phyloP scores from a whole-genome alignment of 2,797 vertebrate species.

The Eleutherodactylus coqui region DNA sequence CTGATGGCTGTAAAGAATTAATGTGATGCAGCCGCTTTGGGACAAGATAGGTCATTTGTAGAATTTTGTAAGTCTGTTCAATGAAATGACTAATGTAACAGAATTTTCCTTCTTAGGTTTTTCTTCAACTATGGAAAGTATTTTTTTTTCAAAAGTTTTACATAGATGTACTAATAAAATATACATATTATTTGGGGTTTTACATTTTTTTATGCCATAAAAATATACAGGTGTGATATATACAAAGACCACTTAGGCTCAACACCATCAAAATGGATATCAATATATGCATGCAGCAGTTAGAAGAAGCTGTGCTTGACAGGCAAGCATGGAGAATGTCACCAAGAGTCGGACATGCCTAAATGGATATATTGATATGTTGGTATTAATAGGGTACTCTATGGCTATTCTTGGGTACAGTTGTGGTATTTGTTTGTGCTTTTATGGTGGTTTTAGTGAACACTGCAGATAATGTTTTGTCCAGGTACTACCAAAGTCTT shows the following conservation, averaged over 20 bases:
- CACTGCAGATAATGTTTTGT: not conserved
- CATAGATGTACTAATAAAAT: not conserved
- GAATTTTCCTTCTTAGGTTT: not conserved
- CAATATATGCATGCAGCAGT: no score
- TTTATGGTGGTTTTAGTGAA: not conserved
- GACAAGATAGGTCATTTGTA: constrained; percentile 53
- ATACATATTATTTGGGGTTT: not conserved
- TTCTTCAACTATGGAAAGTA: not conserved
- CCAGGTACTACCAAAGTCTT: not conserved
- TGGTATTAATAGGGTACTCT: not conserved
- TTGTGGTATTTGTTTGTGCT: not conserved
- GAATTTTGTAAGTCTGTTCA: constrained; percentile 23
- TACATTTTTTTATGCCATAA: not conserved
- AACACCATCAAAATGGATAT: no score
- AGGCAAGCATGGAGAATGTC: no score
- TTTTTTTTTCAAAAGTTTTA: not conserved
- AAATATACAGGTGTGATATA: not conserved
- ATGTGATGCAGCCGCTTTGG: constrained; percentile 39
- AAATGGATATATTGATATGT: no score
- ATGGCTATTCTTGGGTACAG: not conserved
- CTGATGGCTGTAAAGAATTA: constrained; percentile 48
- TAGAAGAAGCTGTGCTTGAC: no score
- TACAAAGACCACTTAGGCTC: not conserved
- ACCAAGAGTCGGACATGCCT: no score
- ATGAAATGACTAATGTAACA: constrained; percentile 22